These are phyloP conservation scores for Manduca sexta DNA, from an alignment of 1,140 invertebrate species.

Conservation along the genomic window DNA sequence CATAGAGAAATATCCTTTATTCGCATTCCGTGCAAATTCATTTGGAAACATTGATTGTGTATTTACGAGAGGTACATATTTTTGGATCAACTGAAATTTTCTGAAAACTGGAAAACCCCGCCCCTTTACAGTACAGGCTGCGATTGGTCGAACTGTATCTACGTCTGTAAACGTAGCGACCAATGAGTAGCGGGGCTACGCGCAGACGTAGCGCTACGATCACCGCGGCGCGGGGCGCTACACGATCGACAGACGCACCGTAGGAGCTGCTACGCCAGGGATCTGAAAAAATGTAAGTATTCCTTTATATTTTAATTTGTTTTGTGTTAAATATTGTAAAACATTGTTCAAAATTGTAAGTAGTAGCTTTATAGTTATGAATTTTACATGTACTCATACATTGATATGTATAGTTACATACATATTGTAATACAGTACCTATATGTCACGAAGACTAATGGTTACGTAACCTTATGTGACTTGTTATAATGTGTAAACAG, in stretches of 20 bases:
- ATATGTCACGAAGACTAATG: background rate
- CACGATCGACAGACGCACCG: conserved; percentile 63
- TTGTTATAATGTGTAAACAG: background rate
- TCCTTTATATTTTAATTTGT: conserved; percentile 13
- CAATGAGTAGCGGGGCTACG: conserved; percentile 52
- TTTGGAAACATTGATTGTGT: conserved; percentile 36
- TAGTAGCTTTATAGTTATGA: too few relatives aligned
- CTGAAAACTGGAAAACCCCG: conserved; percentile 64
- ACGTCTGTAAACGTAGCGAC: conserved; percentile 41
- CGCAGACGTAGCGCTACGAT: conserved; percentile 55
- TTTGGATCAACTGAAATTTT: conserved; percentile 62
- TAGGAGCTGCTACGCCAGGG: conserved; percentile 61
- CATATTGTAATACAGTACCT: background rate
- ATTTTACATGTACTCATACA: background rate
- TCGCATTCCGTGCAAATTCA: conserved; percentile 9
- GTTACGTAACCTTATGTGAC: conserved; percentile 1
- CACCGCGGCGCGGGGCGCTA: conserved; percentile 57
- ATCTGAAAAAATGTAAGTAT: conserved; percentile 66
- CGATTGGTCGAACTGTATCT: conserved; percentile 43
- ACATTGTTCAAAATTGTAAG: too few relatives aligned
- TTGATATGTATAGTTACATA: background rate
- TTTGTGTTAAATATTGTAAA: background rate
- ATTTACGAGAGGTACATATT: conserved; percentile 38
- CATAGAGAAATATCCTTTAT: background rate
- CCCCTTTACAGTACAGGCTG: conserved; percentile 48